Base-by-base conservation (phyloP, 2,797 vertebrate species). In the Alfaro cultratus region DNA sequence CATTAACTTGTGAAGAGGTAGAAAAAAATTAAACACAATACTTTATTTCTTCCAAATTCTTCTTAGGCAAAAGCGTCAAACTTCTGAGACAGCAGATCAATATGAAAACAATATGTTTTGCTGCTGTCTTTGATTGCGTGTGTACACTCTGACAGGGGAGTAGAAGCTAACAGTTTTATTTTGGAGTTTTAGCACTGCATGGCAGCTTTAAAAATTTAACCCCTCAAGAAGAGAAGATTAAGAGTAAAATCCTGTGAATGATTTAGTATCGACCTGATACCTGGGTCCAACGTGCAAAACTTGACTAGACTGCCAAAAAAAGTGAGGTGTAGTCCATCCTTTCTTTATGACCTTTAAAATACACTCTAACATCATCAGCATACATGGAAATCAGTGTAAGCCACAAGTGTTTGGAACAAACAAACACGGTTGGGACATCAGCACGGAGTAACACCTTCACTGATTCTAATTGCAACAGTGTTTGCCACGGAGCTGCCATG, bases 391-490 rank as follows among this genome's bases (percentile, higher is more conserved):
- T 70, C 1, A 62, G 34, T 41, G 75, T 86, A 1, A 1, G 0
- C 53, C 74, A 74, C 75, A 79, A 64, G n/a, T 46, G 41, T 72
- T 70, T 72, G 68, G 26, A 46, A 72, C 13, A 29, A 72, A 72
- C 43, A 72, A 85, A 80, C 64, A 75, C 80, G 83, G 91, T 88
- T 87, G 87, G 88, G 91, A 89, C 76, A 89, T 92, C 84, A 88
- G 88, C 87, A 85, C 74, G 82, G 81, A 81, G 90, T 4, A 71
- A 70, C 84, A 87, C 84, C 88, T 90, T 84, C 57, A 21, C 36
- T 77, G 90, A 85, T 51, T 75, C 87, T 94, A 94, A 94, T 94
- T 94, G 91, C 75, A 71, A 83, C 82, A 71, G 88, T 87, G 87
- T 88, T 90, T 90, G 85, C 88, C 80, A 47, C 23, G 13, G 85